Percentiles rank a stretch among this genome's conserved stretches.
These are phyloP conservation scores for Melanotaenia pygmaea DNA, from an alignment of 2,797 vertebrate species.

Conservation along the genomic window DNA sequence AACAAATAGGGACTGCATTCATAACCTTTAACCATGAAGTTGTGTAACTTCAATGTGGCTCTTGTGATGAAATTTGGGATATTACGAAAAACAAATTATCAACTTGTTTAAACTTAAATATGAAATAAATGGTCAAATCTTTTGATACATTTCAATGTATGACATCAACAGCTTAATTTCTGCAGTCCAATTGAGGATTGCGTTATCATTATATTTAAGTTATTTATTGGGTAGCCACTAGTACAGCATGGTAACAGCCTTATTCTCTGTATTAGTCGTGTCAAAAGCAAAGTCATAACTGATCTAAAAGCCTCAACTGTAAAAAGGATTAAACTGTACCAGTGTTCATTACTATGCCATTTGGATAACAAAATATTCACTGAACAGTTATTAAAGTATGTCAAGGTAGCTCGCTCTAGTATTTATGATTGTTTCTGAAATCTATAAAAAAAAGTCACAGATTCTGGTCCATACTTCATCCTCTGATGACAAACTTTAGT, in stretches of 20 bases:
- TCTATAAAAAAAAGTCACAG: not conserved
- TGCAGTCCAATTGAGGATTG: not conserved
- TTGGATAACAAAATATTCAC: too few relatives aligned
- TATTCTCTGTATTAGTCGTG: not conserved
- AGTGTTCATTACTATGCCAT: not conserved
- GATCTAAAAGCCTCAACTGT: not conserved
- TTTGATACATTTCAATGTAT: not conserved
- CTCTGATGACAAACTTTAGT: not conserved
- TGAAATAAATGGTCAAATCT: not conserved
- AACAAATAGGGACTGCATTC: not conserved
- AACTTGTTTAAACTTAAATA: not conserved
- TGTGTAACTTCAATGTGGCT: not conserved
- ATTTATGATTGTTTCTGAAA: conserved; percentile 3
- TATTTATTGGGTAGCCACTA: not conserved
- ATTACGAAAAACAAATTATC: too few relatives aligned
- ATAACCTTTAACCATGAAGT: not conserved
- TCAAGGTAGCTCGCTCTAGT: not conserved
- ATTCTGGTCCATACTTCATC: conserved; percentile 14
- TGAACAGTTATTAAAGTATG: not conserved
- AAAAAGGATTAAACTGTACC: not conserved
- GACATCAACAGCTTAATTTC: too few relatives aligned
- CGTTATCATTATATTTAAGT: not conserved
- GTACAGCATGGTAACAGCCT: not conserved
- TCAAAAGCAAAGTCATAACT: not conserved
- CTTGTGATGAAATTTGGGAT: too few relatives aligned